Evolutionary conservation across 2,113 vertebrate genomes (phyloP).

Genomic region (Chiloscyllium plagiosum): DNA sequence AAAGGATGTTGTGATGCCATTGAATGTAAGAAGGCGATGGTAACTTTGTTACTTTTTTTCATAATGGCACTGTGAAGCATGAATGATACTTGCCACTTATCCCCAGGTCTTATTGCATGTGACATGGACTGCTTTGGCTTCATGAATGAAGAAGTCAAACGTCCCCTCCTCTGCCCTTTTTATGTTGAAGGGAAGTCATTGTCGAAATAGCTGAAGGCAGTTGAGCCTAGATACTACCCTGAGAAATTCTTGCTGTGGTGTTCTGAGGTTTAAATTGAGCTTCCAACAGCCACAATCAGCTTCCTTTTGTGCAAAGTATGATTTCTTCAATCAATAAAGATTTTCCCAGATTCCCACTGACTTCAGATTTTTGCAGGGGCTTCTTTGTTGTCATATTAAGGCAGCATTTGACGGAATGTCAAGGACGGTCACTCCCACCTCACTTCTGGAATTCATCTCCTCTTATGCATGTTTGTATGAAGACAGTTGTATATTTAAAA

Average conservation of each 20-base stretch:
- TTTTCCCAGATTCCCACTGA: too few species aligned
- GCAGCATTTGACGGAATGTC: neutral
- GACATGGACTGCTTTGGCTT: neutral
- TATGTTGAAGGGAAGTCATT: neutral
- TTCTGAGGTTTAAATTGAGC: neutral
- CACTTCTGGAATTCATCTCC: neutral
- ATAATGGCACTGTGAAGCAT: neutral
- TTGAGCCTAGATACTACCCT: neutral
- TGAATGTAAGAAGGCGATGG: neutral
- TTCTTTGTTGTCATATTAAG: neutral
- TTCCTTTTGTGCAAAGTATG: neutral
- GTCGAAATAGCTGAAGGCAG: neutral
- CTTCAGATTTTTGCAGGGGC: too few species aligned
- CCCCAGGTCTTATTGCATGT: neutral
- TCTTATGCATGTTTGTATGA: neutral
- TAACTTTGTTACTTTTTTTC: neutral
- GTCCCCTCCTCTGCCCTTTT: neutral
- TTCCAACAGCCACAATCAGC: neutral
- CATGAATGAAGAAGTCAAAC: neutral
- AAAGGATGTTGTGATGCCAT: neutral
- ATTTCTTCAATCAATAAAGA: neutral
- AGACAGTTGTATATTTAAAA: neutral
- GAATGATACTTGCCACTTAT: neutral
- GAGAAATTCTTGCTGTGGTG: neutral
- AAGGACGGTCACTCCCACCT: neutral